Evolutionary conservation across 2,797 vertebrate genomes (phyloP), one percentile per base, ranked within the genome.

Genomic region (Heliangelus exortis): DNA sequence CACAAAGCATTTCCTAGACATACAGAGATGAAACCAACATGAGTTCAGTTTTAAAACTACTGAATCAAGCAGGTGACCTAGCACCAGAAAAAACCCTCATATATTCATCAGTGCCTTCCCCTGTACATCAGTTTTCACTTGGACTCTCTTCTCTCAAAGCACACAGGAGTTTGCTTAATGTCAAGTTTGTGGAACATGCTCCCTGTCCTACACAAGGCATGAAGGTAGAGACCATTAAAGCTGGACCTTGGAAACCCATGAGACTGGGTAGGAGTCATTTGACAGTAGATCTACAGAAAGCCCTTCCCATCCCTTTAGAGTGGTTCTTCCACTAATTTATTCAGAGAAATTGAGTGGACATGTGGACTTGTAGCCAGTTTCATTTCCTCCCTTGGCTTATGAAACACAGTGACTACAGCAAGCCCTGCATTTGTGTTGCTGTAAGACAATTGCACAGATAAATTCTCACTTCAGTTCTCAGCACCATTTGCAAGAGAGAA

Each of bases 401-500:
- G 17, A 76, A 10, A 59, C 55, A 48, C 34, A 36, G 36, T n/a
- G 16, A 29, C 34, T 72, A 57, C 2, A 12, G 48, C 6, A 31
- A 75, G 36, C 53, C 59, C 48, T 18, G 15, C 21, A 22, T 50
- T 57, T 41, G 9, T 22, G 21, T 36, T 73, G 39, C 59, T 53
- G 0, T 28, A 33, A 26, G 2, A 25, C 22, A 33, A 72, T 26
- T 12, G 23, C 0, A 2, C 7, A 58, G 15, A 54, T 21, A 9
- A 6, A 20, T 15, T 51, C n/a, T 51, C n/a, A 12, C 10, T 20
- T 48, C 39, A 26, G 18, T 18, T 71, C 45, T 4, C 54, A 57
- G 57, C 33, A 76, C 23, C 23, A n/a, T 36, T 61, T 61, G 39
- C 39, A 45, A 16, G 29, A 47, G 5, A 50, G 20, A 50, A 19